Evolutionary conservation across 2,113 vertebrate genomes (phyloP), one percentile per base, ranked within the genome.

Genomic region (Psittacus erithacus): DNA sequence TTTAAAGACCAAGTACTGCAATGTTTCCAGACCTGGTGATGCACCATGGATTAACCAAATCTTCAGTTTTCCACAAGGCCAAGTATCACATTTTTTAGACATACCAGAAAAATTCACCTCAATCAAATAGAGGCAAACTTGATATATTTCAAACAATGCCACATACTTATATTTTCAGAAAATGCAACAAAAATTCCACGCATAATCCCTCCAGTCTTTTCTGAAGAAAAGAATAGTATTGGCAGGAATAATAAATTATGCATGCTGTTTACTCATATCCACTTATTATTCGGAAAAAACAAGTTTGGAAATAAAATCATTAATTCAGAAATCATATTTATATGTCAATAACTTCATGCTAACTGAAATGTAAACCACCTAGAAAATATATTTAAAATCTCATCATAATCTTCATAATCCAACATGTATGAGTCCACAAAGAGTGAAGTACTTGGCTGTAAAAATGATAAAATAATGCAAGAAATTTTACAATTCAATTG

Each of bases 201-300:
- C 3, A 17, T 4, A 59, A 49, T 5, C 2, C 8, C 1, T 12
- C 3, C 3, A 14, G 6, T 27, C 17, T 80, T 80, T 88, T 86
- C 39, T 68, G 2, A 82, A 43, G 14, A 84, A 59, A 1, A 1
- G 0, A 39, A 27, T 2, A 27, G 4, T 20, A 2, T 46, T 79
- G 55, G 3, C 20, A 77, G 22, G 8, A 85, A 50, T 38, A 82
- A 90, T 46, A 63, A 79, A 24, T 2, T 53, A 20, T 19, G 4
- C 33, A 53, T 39, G 2, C 0, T 55, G 47, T 35, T 79, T 83
- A 60, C 60, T 62, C 1, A 33, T 43, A 64, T 41, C 1, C 17
- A 29, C 3, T 50, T 83, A n/a, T 28, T 75, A 57, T 65, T 73
- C 75, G 19, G 20, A 83, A 65, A 55, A 86, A 68, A 19, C 1